Base-by-base conservation (phyloP, 1,140 invertebrate species). In the Reticulitermes speratus region DNA sequence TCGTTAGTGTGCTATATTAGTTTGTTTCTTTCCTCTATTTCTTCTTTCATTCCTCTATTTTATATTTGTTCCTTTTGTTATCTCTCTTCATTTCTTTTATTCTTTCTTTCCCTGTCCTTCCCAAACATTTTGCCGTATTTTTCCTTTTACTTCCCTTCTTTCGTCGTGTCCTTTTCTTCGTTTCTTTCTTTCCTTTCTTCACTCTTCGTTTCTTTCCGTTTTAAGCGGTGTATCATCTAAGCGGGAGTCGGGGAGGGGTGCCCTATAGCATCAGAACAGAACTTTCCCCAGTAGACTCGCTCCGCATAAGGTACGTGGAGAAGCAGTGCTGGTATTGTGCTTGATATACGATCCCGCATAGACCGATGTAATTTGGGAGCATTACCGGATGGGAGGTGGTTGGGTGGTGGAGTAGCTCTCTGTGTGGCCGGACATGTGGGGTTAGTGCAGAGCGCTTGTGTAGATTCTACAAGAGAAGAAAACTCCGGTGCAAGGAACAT, bases 271-370 rank as follows among this genome's bases (percentile, higher is more conserved):
- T 19, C 19, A 55, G 52, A 21, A 55, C 52, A 55, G 52, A 55
- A 55, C 52, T 55, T 55, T 55, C 52, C 52, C 52, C 52, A 55
- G 19, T 21, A 55, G 65, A 25, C 65, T 3, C 65, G 25, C n/a
- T 25, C 65, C 65, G n/a, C 65, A 75, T 25, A 75, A 14, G 8
- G 65, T 30, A 75, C 52, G 16, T 55, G 65, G 25, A 75, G 65
- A 25, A 75, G 65, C 65, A 75, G 65, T 30, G 65, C 25, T 30
- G n/a, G 65, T 75, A 75, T 25, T 75, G 25, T 30, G 65, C 65
- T 75, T 75, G 65, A 75, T 75, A 75, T 75, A 75, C 65, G 65
- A 75, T 75, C 65, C 65, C 65, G n/a, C 65, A 75, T 75, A 75
- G 65, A 75, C 65, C 65, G 65, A 75, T 75, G 65, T 75, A 75